Evolutionary conservation across 2,797 vertebrate genomes (phyloP).

Genomic region (Lithobates pipiens): DNA sequence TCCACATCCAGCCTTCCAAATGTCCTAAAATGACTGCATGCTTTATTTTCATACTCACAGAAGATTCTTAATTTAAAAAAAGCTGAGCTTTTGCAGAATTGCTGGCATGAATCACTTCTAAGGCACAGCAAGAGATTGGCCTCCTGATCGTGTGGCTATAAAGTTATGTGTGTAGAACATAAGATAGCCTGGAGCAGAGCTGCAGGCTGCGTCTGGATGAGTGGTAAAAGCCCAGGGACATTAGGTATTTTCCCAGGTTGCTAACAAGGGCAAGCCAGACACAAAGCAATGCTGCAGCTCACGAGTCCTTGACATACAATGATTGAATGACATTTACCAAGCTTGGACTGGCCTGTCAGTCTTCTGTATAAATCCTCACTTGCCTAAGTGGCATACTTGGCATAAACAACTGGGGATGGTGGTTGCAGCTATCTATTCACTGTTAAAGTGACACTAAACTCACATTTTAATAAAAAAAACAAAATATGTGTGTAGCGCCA

Average conservation of each 20-base stretch:
- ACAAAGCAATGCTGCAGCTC: not conserved
- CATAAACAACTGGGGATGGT: not conserved
- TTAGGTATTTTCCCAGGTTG: slow-evolving; percentile 6
- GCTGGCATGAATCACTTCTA: not conserved
- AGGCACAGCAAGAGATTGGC: not conserved
- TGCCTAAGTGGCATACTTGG: not conserved
- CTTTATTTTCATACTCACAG: not conserved
- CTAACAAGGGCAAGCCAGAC: not conserved
- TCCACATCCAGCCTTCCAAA: no score
- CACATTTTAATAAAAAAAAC: no score
- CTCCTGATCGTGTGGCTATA: not conserved
- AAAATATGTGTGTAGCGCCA: no score
- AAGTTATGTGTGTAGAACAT: not conserved
- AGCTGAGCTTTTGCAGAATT: not conserved
- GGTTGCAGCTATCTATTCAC: not conserved
- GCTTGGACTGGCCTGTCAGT: slow-evolving; percentile 1
- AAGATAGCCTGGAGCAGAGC: slow-evolving; percentile 16
- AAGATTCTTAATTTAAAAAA: not conserved
- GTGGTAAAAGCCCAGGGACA: slow-evolving; percentile 29
- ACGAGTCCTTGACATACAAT: not conserved
- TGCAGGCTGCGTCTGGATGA: slow-evolving; percentile 25
- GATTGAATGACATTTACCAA: not conserved
- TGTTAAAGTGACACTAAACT: no score
- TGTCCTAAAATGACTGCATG: not conserved
- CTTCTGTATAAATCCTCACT: not conserved